These are phyloP conservation scores for Pseudanteris insignis DNA, from an alignment of 2,888 invertebrate species.

Conservation along the genomic window DNA sequence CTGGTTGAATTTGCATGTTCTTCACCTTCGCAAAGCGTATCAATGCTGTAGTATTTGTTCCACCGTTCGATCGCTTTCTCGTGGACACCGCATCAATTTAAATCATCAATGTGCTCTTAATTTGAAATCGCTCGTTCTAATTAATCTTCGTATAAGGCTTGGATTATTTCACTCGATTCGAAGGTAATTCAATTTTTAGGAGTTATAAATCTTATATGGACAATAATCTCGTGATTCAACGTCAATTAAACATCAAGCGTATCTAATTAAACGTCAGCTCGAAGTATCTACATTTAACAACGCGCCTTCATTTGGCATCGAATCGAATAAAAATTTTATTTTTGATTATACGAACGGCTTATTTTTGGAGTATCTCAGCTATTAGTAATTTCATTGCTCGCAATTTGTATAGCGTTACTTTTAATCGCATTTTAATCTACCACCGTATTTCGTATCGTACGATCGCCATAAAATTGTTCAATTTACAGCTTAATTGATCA, in stretches of 20 bases:
- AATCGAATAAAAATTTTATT: slow-evolving; percentile 32
- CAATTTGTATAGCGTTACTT: slow-evolving; percentile 24
- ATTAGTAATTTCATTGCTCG: slow-evolving; percentile 26
- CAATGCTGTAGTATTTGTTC: too few species aligned
- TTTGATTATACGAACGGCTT: slow-evolving; percentile 24
- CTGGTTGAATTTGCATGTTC: too few species aligned
- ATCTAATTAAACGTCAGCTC: slow-evolving; percentile 37
- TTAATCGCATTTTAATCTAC: slow-evolving; percentile 24
- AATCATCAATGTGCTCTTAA: too few species aligned
- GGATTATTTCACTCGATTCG: slow-evolving; percentile 4
- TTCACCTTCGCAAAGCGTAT: too few species aligned
- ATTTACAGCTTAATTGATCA: slow-evolving; percentile 3
- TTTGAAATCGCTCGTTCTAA: too few species aligned
- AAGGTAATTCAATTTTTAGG: slow-evolving; percentile 14
- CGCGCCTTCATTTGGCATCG: slow-evolving; percentile 34
- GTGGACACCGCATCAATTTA: too few species aligned
- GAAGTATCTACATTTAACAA: slow-evolving; percentile 34
- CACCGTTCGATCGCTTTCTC: too few species aligned
- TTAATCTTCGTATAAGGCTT: too few species aligned
- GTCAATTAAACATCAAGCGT: slow-evolving; percentile 38
- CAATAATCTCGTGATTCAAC: slow-evolving; percentile 28
- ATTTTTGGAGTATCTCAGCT: slow-evolving; percentile 36
- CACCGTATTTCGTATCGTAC: slow-evolving; percentile 4
- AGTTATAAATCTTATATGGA: slow-evolving; percentile 27
- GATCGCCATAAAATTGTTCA: slow-evolving; percentile 8